Base-by-base conservation (phyloP, 2,888 invertebrate species). In the Microctonus hyperodae region DNA sequence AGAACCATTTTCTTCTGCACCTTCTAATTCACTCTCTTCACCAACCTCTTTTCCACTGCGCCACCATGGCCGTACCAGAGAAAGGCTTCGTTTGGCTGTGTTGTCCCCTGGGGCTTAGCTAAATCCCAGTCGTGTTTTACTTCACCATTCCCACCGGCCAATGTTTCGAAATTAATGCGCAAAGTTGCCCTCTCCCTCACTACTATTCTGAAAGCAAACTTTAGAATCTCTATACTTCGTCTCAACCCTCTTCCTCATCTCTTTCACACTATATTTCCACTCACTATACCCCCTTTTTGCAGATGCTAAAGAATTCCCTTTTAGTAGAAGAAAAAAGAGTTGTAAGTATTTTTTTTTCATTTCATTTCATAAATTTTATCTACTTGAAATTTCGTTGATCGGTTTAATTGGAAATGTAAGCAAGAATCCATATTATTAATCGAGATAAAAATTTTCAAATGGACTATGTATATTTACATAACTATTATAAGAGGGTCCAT, bases 81-180 rank as follows among this genome's bases (percentile, higher is more conserved):
- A 23, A 37, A 37, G 37, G 25, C 59, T 59, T 28, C 3, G 48
- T 28, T 28, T 28, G 59, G 23, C 57, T 23, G 37, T 37, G n/a
- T 57, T 44, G 48, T 50, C 25, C 62, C 44, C 50, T 25, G 25
- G 62, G 62, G 64, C 68, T 72, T 64, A 64, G 68, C 58, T 60
- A 71, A 73, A 73, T 73, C 73, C 69, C 57, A 68, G 69, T 71
- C 66, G 69, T 61, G 72, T 71, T 70, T 65, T 67, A 62, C 61
- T 72, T 66, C 68, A 70, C 66, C 58, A 28, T 60, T 60, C 68
- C 66, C 67, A 61, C 68, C 67, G 73, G 73, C 75, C 75, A 72
- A 77, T 79, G 76, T 79, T 76, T 76, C 74, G 76, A 77, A 78
- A 78, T 79, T 79, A 78, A 79, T 79, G 76, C 75, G 69, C 68